phyloP scores from a whole-genome alignment of 1,140 invertebrate species.

The Nephotettix cincticeps region DNA sequence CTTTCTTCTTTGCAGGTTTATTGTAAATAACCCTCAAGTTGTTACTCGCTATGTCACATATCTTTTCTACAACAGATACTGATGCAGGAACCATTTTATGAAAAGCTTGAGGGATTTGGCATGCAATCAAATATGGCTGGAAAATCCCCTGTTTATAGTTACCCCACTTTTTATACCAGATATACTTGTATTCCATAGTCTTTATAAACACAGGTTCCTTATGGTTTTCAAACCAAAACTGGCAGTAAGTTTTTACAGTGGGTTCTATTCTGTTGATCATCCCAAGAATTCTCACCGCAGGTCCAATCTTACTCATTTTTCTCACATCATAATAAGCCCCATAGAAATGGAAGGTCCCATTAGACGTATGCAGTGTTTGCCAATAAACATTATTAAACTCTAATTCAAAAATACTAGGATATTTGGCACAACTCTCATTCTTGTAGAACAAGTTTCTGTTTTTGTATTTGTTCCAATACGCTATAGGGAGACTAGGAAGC shows the following conservation, averaged over 20 bases:
- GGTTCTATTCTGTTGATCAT: constrained; percentile 90
- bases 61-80: constrained; percentile 81
- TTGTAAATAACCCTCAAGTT: constrained; percentile 86
- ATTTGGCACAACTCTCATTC: constrained; percentile 73
- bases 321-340: constrained; percentile 86
- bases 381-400: constrained; percentile 92
- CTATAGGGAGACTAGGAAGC: constrained; percentile 77
- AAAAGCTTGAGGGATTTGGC: constrained; percentile 75
- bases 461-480: constrained; percentile 77
- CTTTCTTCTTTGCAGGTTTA: constrained; percentile 60
- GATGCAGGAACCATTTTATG: constrained; percentile 75
- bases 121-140: constrained; percentile 88
- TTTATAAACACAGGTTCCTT: constrained; percentile 77
- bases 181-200: constrained; percentile 87
- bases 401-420: constrained; percentile 82
- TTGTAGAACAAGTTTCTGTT: constrained; percentile 68
- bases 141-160: constrained; percentile 91
- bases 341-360: constrained; percentile 83
- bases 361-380: constrained; percentile 76
- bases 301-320: constrained; percentile 71
- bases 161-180: constrained; percentile 93
- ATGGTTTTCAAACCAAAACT: constrained; percentile 86
- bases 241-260: constrained; percentile 77
- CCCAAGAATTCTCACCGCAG: constrained; percentile 80
- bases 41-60: constrained; percentile 82